Percentiles rank a stretch among this genome's conserved stretches.
These are phyloP conservation scores for Aradophagus sp. DNA, from an alignment of 1,140 invertebrate genomes.

Conservation along the genomic window DNA sequence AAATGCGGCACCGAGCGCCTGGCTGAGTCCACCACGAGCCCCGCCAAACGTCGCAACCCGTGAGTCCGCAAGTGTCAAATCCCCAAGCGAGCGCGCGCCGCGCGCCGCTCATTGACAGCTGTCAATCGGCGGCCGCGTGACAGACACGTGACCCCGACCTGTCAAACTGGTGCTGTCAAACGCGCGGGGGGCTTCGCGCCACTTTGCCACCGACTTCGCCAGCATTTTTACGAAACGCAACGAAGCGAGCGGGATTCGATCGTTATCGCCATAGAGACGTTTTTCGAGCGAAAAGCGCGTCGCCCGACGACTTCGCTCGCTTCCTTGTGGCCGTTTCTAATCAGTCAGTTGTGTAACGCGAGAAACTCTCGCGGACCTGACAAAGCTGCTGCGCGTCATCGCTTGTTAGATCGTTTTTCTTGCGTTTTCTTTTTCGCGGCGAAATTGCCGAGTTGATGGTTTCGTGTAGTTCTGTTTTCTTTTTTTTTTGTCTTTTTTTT, in stretches of 20 bases:
- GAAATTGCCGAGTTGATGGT: too few species aligned
- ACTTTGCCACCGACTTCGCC: too few species aligned
- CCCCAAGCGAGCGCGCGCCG: neutral
- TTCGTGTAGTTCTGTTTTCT: constrained; percentile 1
- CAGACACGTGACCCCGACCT: neutral
- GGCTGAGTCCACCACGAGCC: constrained; percentile 6
- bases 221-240: too few species aligned
- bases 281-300: neutral
- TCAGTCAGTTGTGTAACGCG: constrained; percentile 27
- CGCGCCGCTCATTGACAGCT: constrained; percentile 5
- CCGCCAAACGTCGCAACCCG: constrained; percentile 13
- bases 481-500: constrained; percentile 19
- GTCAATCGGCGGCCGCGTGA: constrained; percentile 2
- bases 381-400: neutral
- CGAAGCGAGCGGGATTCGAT: too few species aligned
- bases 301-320: constrained; percentile 9
- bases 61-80: constrained; percentile 5
- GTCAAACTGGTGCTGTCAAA: neutral
- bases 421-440: neutral
- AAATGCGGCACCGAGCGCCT: too few species aligned
- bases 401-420: too few species aligned
- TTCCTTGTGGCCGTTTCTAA: constrained; percentile 28
- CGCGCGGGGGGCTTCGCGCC: too few species aligned
- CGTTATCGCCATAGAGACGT: too few species aligned
- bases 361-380: constrained; percentile 23